Evolutionary conservation across 2,888 invertebrate genomes (phyloP).

Genomic region (Aelia acuminata): DNA sequence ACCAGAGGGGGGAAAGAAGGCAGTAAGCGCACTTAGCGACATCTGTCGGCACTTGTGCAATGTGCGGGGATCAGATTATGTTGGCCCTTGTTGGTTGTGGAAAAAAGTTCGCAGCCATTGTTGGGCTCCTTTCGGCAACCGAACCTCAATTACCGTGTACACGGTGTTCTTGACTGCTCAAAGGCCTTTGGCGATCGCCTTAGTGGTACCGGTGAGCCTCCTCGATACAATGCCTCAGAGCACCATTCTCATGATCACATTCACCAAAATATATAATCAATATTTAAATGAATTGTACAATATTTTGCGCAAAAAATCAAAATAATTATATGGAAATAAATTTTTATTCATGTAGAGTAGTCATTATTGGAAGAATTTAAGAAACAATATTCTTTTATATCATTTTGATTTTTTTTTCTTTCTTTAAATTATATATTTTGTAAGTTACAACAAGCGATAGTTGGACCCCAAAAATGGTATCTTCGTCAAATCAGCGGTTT

Average conservation of each 20-base stretch:
- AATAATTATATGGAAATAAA: too few species aligned
- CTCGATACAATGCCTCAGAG: conserved; percentile 9
- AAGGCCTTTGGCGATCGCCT: background rate
- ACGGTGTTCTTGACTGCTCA: background rate
- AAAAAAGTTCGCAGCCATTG: background rate
- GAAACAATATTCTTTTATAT: too few species aligned
- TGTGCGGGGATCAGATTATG: background rate
- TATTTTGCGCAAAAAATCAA: too few species aligned
- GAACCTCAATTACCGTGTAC: conserved; percentile 5
- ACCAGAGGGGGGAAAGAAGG: background rate
- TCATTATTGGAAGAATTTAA: too few species aligned
- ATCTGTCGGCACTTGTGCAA: background rate
- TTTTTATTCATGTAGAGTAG: too few species aligned
- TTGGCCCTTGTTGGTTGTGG: background rate
- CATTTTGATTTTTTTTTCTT: too few species aligned
- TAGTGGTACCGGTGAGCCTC: background rate
- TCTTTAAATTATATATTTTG: too few species aligned
- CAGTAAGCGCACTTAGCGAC: background rate
- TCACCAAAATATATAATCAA: background rate
- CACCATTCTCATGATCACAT: background rate
- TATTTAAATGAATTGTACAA: too few species aligned
- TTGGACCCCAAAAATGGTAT: too few species aligned
- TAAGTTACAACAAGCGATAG: too few species aligned
- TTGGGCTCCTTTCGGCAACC: background rate
- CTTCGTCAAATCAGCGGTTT: too few species aligned